phyloP scores from a whole-genome alignment of 1,140 invertebrate genomes.

The Hylaeus volcanicus region DNA sequence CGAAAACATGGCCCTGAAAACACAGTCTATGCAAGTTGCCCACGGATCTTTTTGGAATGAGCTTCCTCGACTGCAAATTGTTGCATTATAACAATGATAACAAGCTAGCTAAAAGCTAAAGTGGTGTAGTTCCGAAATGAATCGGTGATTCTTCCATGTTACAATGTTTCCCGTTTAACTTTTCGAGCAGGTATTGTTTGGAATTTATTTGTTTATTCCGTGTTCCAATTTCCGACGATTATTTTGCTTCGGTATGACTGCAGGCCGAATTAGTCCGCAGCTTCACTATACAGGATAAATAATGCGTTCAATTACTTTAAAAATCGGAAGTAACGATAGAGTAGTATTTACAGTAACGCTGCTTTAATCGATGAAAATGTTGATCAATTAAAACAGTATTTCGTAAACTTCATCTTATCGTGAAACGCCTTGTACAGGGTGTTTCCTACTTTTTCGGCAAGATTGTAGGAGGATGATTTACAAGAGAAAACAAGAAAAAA shows the following conservation, averaged over 20 bases:
- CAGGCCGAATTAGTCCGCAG: neutral
- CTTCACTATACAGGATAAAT: too few relatives aligned
- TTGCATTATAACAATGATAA: neutral
- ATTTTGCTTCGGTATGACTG: neutral
- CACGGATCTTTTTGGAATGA: neutral
- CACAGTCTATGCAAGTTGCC: neutral
- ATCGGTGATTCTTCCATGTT: neutral
- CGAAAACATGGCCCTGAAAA: constrained; percentile 8
- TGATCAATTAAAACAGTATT: too few relatives aligned
- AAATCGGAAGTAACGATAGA: too few relatives aligned
- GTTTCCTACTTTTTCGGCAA: too few relatives aligned
- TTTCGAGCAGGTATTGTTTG: neutral
- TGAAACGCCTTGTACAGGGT: too few relatives aligned
- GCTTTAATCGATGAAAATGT: too few relatives aligned
- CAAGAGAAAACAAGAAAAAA: too few relatives aligned
- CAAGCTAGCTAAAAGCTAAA: neutral
- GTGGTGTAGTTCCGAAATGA: neutral
- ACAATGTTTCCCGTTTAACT: neutral
- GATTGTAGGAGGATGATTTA: too few relatives aligned
- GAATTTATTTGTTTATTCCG: constrained; percentile 23
- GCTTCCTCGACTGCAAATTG: neutral
- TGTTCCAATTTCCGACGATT: neutral
- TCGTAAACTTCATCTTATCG: too few relatives aligned
- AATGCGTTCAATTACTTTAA: too few relatives aligned
- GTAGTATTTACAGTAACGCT: too few relatives aligned